Evolutionary conservation across 2,113 vertebrate species (phyloP).

Genomic region (Bos javanicus): DNA sequence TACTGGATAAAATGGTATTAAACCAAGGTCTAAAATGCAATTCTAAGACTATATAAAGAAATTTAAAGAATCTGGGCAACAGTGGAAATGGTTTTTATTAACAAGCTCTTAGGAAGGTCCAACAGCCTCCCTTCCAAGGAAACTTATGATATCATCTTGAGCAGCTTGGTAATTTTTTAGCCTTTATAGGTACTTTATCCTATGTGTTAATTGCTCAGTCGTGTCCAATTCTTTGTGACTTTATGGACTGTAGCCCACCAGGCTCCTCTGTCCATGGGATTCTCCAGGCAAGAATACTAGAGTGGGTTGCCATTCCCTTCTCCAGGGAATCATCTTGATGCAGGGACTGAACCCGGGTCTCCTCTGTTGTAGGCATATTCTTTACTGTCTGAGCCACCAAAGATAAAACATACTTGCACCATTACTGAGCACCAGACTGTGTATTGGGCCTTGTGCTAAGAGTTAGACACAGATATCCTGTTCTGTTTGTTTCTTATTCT

Average conservation of each 20-base stretch:
- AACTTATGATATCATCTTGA: neutral
- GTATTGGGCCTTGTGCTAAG: neutral
- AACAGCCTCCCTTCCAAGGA: neutral
- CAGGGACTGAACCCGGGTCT: neutral
- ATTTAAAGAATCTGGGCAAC: neutral
- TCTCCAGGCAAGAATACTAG: neutral
- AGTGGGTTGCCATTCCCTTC: neutral
- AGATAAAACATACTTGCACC: neutral
- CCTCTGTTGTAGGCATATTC: neutral
- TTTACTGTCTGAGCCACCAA: neutral
- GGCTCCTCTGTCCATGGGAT: neutral
- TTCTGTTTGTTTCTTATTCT: neutral
- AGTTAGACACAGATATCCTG: neutral
- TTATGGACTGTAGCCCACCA: neutral
- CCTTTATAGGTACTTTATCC: neutral
- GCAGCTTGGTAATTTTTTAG: neutral
- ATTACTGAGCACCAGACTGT: neutral
- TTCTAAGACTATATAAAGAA: neutral
- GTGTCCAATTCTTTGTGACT: neutral
- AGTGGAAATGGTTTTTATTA: neutral
- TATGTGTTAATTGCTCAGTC: neutral
- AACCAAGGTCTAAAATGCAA: neutral
- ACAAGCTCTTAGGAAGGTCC: neutral
- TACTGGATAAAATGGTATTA: constrained; percentile 26
- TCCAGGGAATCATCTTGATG: neutral